Conservation (phyloP, 2,113 vertebrate species). For the Anoura caudifer region DNA sequence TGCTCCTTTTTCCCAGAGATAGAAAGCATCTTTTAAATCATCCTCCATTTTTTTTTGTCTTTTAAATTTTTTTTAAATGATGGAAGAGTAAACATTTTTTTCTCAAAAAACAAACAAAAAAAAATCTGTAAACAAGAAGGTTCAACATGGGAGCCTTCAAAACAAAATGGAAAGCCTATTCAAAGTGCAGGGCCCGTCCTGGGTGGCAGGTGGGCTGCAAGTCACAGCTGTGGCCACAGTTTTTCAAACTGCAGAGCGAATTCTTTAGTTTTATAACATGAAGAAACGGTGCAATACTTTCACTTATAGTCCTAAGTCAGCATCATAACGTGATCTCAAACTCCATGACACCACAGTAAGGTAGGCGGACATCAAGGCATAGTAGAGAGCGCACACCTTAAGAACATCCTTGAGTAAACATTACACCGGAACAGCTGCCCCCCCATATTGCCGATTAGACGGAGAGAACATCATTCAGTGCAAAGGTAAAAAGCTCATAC, state of each 20-base stretch:
- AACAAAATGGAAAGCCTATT: slow-evolving; percentile 98
- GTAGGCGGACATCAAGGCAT: slow-evolving; percentile 97
- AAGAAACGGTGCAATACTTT: slow-evolving; percentile 98
- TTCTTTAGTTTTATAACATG: slow-evolving; percentile 96
- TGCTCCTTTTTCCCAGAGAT: slow-evolving; percentile 99
- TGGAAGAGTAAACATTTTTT: slow-evolving; percentile 98
- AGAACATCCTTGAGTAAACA: slow-evolving; percentile 98
- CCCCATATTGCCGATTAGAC: slow-evolving; percentile 90
- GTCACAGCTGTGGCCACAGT: slow-evolving; percentile 99
- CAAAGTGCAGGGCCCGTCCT: slow-evolving; percentile 96
- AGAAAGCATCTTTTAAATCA: slow-evolving; percentile 94
- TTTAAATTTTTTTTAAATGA: slow-evolving; percentile 92
- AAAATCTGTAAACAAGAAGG: slow-evolving; percentile 99
- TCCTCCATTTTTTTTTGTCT: slow-evolving; percentile 86
- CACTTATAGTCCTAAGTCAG: slow-evolving; percentile 92
- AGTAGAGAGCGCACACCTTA: slow-evolving; percentile 91
- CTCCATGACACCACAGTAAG: slow-evolving; percentile 93
- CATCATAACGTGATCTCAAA: slow-evolving; percentile 89
- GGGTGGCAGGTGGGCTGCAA: slow-evolving; percentile 93
- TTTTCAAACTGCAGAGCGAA: slow-evolving; percentile 96
- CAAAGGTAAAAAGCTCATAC: slow-evolving; percentile 97
- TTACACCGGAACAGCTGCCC: slow-evolving; percentile 93
- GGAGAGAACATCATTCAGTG: slow-evolving; percentile 96
- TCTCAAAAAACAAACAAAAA: slow-evolving; percentile 87
- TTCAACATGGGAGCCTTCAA: slow-evolving; percentile 89